A percentile compares a stretch with the other conserved stretches of the same genome.
Conservation (phyloP, 2,888 invertebrate species). For the Brachyptera risi region DNA sequence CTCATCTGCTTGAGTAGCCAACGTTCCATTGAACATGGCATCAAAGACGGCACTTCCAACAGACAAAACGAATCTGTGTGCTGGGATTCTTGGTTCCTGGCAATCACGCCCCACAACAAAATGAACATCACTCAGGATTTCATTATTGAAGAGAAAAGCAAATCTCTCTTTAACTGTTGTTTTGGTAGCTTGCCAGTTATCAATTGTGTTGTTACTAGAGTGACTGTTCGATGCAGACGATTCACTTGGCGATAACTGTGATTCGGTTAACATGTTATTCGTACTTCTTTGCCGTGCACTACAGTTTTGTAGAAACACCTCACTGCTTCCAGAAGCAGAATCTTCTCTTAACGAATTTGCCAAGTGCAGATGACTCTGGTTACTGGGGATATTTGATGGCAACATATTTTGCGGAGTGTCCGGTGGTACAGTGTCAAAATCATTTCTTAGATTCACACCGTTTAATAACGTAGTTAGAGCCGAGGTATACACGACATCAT, state of each 20-base stretch:
- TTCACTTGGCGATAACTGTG: background rate
- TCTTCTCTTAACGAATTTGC: slow-evolving; percentile 3
- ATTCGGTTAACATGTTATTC: background rate
- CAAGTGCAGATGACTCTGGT: slow-evolving; percentile 21
- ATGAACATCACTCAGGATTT: slow-evolving; percentile 66
- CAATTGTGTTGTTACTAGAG: slow-evolving; percentile 36
- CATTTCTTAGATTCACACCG: slow-evolving; percentile 22
- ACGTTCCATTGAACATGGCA: slow-evolving; percentile 77
- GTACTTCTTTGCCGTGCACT: background rate
- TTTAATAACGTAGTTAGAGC: background rate
- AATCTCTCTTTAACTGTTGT: slow-evolving; percentile 70
- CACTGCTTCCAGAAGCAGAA: background rate
- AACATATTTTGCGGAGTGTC: slow-evolving; percentile 50
- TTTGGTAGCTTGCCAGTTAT: slow-evolving; percentile 72
- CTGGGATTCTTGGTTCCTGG: slow-evolving; percentile 66
- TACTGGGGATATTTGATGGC: slow-evolving; percentile 44
- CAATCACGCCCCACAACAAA: slow-evolving; percentile 72
- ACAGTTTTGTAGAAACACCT: background rate
- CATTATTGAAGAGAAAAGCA: slow-evolving; percentile 63
- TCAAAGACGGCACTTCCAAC: slow-evolving; percentile 83
- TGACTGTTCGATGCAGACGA: too few species aligned
- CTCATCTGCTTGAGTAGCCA: slow-evolving; percentile 64
- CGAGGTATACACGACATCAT: background rate
- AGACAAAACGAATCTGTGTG: slow-evolving; percentile 74
- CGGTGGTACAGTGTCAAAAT: background rate